Conservation (phyloP, 2,888 invertebrate genomes). For the Lasioglossum figueresi region DNA sequence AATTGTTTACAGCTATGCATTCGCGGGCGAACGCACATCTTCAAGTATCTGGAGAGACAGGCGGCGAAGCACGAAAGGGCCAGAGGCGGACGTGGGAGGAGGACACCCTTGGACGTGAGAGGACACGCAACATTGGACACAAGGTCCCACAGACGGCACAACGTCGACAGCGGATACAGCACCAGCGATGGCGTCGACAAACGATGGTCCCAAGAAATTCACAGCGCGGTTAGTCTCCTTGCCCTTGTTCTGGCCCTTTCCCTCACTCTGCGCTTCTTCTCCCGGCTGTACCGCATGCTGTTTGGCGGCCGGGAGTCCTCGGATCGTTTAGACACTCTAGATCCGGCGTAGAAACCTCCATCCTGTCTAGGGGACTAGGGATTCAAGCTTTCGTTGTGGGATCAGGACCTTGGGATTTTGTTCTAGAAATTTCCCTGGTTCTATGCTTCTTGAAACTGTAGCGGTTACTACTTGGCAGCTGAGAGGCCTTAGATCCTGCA, state of each 20-base stretch:
- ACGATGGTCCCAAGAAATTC: constrained; percentile 92
- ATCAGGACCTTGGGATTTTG: not conserved
- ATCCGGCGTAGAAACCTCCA: not conserved
- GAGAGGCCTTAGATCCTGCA: not conserved
- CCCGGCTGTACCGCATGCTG: constrained; percentile 33
- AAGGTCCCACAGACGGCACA: constrained; percentile 87
- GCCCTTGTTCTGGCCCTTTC: constrained; percentile 56
- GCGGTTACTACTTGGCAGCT: not conserved
- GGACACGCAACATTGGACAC: constrained; percentile 85
- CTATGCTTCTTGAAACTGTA: not conserved
- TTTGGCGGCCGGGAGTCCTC: constrained; percentile 8
- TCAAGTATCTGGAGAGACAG: constrained; percentile 96
- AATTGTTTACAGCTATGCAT: constrained; percentile 90
- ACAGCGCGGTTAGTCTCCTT: constrained; percentile 80
- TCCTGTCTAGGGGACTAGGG: not conserved
- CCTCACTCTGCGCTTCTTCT: constrained; percentile 51
- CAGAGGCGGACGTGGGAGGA: constrained; percentile 84
- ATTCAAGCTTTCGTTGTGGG: not conserved
- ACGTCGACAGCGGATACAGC: constrained; percentile 95
- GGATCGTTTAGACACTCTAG: constrained; percentile 1
- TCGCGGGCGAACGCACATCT: constrained; percentile 96
- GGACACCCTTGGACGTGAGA: constrained; percentile 85
- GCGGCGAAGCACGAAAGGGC: constrained; percentile 89
- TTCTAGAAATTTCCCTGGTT: not conserved
- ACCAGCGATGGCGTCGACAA: constrained; percentile 93